Evolutionary conservation across 2,113 vertebrate species (phyloP), one percentile per base, ranked within the genome.

Genomic region (Thunnus maccoyii): DNA sequence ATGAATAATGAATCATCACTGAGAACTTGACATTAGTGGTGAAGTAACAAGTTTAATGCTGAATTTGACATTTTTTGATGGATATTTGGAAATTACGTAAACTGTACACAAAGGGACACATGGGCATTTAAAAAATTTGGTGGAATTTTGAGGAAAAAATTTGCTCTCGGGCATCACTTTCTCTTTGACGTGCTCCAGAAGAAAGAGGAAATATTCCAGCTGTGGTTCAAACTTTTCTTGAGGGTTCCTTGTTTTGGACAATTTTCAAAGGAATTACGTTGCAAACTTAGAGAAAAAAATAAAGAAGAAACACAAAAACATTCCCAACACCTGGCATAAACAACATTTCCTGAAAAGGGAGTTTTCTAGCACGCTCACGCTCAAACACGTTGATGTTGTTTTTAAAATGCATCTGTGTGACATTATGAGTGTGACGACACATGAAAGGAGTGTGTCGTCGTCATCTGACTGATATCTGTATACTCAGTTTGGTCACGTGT

Each of bases 291-390:
- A 58, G 6, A 51, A 72, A 9, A 6, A 54, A 13, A 7, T 12
- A 75, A 15, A 58, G 6, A 51, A 72, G 12, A 6, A 54, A 13
- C 1, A 20, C 13, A 36, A 14, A 14, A 71, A 65, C 47, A 76
- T 72, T 51, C 75, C 76, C 65, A 46, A 48, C 32, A 47, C 64
- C 56, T 57, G 64, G 74, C 44, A 36, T 58, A 76, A 57, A 47
- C 1, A 17, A 32, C 5, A 17, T 16, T 65, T n/a, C 51, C 51
- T 36, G 25, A 9, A n/a, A 30, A n/a, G 1, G 57, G 30, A 8
- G 8, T 48, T 56, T 22, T 44, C 47, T 12, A 6, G 18, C 32
- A 22, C 22, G 22, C 22, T 22, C 22, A 22, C 22, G 22, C 22
- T 22, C 22, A 22, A 22, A 22, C 1, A 3, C 14, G 22, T 14